Evolutionary conservation across 2,113 vertebrate species (phyloP).

Genomic region (Cryptomyrus ogoouensis): DNA sequence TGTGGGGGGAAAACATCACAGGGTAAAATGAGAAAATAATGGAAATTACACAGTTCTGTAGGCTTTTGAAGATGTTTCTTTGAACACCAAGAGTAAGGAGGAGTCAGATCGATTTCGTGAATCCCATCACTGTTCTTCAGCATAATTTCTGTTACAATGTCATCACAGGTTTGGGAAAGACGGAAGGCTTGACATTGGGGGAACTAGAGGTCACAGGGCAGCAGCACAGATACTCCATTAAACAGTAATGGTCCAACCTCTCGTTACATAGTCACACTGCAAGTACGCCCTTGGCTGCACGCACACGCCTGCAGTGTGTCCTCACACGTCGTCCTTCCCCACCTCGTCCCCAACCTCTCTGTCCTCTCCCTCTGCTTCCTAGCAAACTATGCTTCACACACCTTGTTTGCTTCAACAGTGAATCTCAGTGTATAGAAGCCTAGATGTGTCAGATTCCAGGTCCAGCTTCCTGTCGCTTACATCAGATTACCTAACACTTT

Average conservation of each 20-base stretch:
- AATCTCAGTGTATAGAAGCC: neutral
- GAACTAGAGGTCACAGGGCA: neutral
- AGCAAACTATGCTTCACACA: neutral
- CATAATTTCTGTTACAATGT: neutral
- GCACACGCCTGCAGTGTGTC: neutral
- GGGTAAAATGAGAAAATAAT: neutral
- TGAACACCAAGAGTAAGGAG: neutral
- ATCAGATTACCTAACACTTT: neutral
- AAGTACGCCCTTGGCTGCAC: neutral
- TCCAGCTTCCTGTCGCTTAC: neutral
- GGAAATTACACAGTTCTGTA: neutral
- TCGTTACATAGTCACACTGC: neutral
- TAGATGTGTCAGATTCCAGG: neutral
- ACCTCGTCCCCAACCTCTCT: neutral
- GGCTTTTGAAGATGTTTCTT: neutral
- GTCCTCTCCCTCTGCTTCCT: neutral
- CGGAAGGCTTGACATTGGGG: neutral
- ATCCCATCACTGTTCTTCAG: neutral
- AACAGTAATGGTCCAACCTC: neutral
- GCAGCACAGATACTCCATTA: neutral
- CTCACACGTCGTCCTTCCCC: neutral
- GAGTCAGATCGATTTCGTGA: neutral
- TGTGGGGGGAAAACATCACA: neutral
- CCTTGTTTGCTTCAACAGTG: neutral
- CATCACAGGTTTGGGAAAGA: neutral